phyloP scores from a whole-genome alignment of 2,797 vertebrate genomes.

The Anomalospiza imberbis region DNA sequence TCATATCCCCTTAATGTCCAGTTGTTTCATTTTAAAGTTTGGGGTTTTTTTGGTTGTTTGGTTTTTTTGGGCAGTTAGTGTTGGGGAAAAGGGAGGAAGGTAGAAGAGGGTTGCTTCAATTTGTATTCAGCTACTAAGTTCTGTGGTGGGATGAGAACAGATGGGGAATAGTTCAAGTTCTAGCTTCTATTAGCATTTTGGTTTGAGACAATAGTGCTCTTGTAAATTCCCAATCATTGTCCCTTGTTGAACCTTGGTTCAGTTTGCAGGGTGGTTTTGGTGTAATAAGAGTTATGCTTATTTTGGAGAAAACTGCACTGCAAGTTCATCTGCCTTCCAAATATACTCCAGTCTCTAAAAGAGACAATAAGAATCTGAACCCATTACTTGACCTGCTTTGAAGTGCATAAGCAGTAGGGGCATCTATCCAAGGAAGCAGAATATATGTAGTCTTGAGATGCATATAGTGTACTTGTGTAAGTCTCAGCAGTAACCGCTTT shows the following conservation, averaged over 20 bases:
- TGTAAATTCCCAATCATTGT: background rate
- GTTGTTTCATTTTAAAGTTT: background rate
- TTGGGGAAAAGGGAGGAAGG: background rate
- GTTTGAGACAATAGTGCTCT: background rate
- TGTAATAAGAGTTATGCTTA: background rate
- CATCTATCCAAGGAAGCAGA: background rate
- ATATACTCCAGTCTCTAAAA: background rate
- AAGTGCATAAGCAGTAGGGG: background rate
- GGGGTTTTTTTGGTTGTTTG: rapidly evolving
- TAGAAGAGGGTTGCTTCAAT: background rate
- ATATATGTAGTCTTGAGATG: background rate
- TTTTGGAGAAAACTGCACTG: background rate
- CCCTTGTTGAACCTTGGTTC: background rate
- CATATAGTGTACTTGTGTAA: background rate
- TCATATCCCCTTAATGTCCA: background rate
- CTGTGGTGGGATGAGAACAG: background rate
- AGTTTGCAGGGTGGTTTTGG: background rate
- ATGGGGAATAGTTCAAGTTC: background rate
- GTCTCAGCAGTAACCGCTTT: background rate
- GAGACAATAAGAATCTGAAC: background rate
- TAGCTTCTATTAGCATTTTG: background rate
- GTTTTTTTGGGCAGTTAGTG: no score
- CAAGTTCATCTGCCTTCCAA: background rate
- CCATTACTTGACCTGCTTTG: background rate
- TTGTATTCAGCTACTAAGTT: background rate